Evolutionary conservation across 2,888 invertebrate species (phyloP).

Genomic region (Dolomedes plantarius): DNA sequence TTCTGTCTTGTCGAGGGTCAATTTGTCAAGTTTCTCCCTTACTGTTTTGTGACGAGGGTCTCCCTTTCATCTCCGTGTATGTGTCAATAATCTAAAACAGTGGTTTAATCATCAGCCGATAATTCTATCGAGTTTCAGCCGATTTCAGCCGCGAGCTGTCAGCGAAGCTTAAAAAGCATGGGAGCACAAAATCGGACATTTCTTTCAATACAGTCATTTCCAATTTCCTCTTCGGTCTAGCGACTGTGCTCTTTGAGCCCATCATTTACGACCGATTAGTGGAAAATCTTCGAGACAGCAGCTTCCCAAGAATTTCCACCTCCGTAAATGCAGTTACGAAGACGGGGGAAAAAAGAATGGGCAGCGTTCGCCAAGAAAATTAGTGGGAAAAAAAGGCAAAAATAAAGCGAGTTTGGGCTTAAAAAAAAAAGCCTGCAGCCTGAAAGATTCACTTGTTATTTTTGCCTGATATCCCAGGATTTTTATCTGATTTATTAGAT

Average conservation of each 20-base stretch:
- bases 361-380: slow-evolving; percentile 31
- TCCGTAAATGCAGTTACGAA: slow-evolving; percentile 38
- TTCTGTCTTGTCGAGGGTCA: no score
- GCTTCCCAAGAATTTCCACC: slow-evolving; percentile 23
- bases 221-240: slow-evolving; percentile 30
- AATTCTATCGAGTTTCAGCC: slow-evolving; percentile 15
- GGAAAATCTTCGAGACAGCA: slow-evolving; percentile 57
- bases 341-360: slow-evolving; percentile 21
- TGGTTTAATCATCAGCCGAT: slow-evolving; percentile 42
- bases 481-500: slow-evolving; percentile 69
- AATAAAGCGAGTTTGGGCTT: slow-evolving; percentile 4
- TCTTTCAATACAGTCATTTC: slow-evolving; percentile 62
- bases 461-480: slow-evolving; percentile 50
- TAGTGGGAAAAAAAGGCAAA: slow-evolving; percentile 8
- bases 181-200: slow-evolving; percentile 48
- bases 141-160: slow-evolving; percentile 33
- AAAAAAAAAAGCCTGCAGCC: not conserved
- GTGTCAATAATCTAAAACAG: no score
- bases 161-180: slow-evolving; percentile 42
- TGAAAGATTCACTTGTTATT: slow-evolving; percentile 47
- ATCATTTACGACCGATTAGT: slow-evolving; percentile 65
- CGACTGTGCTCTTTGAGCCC: slow-evolving; percentile 39
- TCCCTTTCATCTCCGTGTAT: no score
- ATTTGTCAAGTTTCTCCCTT: no score
- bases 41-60: no score